A percentile compares a stretch with the other conserved stretches of the same genome.
Conservation (phyloP, 2,888 invertebrate genomes). For the Trypoxylon attenuatum region DNA sequence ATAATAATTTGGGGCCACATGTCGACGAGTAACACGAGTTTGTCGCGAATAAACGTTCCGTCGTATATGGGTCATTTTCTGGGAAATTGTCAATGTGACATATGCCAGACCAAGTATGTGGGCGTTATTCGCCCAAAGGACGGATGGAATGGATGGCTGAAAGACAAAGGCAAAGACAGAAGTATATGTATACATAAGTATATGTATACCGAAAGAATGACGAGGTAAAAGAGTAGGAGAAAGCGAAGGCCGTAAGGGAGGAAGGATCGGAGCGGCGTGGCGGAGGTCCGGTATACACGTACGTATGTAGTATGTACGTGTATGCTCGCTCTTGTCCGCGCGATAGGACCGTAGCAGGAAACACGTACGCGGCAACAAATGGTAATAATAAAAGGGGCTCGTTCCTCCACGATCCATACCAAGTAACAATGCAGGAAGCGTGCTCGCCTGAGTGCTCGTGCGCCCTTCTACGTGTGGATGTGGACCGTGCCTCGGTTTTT, state of each 20-base stretch:
- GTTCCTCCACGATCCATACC: slow-evolving; percentile 57
- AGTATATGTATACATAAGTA: background rate
- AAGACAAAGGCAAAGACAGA: background rate
- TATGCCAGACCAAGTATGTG: no score
- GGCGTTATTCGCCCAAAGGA: no score
- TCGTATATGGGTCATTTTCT: slow-evolving; percentile 42
- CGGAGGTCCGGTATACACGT: background rate
- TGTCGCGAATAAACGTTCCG: no score
- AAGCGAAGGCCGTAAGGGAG: slow-evolving; percentile 23
- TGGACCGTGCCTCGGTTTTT: slow-evolving; percentile 12
- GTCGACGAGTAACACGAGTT: no score
- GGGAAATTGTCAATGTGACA: no score
- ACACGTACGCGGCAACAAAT: slow-evolving; percentile 62
- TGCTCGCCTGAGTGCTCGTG: slow-evolving; percentile 38
- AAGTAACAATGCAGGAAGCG: slow-evolving; percentile 57
- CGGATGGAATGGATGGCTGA: no score
- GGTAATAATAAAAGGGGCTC: slow-evolving; percentile 63
- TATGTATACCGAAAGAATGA: slow-evolving; percentile 13
- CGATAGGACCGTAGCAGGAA: slow-evolving; percentile 58
- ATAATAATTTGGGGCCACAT: no score
- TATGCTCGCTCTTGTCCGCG: slow-evolving; percentile 36
- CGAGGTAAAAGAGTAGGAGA: slow-evolving; percentile 13
- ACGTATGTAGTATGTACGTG: background rate
- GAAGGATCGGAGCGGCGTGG: slow-evolving; percentile 10
- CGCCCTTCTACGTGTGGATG: slow-evolving; percentile 10